phyloP scores from a whole-genome alignment of 2,888 invertebrate genomes.

The Drosophila sordidula region DNA sequence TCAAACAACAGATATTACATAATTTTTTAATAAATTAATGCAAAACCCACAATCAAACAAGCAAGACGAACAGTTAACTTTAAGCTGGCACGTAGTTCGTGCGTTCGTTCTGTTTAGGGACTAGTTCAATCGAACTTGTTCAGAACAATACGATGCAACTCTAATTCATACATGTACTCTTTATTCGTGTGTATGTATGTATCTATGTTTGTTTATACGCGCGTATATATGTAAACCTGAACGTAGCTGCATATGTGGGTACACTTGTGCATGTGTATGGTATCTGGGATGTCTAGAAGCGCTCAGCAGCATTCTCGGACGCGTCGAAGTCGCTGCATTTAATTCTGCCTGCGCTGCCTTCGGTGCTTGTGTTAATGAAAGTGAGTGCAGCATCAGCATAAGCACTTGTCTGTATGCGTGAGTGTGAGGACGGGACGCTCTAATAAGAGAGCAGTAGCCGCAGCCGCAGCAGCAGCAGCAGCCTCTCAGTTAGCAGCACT shows the following conservation, averaged over 20 bases:
- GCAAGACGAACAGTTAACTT: too few species aligned
- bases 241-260: slow-evolving; percentile 8
- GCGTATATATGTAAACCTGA: slow-evolving; percentile 21
- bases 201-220: slow-evolving; percentile 24
- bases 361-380: slow-evolving; percentile 71
- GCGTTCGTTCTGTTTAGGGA: background rate
- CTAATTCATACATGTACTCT: slow-evolving; percentile 17
- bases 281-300: slow-evolving; percentile 60
- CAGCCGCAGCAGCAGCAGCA: slow-evolving; percentile 43
- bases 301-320: slow-evolving; percentile 54
- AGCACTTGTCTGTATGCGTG: slow-evolving; percentile 58
- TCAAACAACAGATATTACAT: background rate
- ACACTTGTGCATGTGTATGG: slow-evolving; percentile 23
- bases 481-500: slow-evolving; percentile 43
- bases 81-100: background rate
- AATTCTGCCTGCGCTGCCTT: slow-evolving; percentile 60
- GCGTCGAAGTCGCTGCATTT: slow-evolving; percentile 70
- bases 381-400: slow-evolving; percentile 77
- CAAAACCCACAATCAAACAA: too few species aligned
- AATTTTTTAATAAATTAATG: background rate
- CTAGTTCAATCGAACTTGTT: background rate
- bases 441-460: slow-evolving; percentile 72
- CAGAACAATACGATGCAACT: background rate
- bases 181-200: slow-evolving; percentile 23
- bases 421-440: slow-evolving; percentile 50